Conservation (phyloP, 2,797 vertebrate species). For the Echeneis naucrates region DNA sequence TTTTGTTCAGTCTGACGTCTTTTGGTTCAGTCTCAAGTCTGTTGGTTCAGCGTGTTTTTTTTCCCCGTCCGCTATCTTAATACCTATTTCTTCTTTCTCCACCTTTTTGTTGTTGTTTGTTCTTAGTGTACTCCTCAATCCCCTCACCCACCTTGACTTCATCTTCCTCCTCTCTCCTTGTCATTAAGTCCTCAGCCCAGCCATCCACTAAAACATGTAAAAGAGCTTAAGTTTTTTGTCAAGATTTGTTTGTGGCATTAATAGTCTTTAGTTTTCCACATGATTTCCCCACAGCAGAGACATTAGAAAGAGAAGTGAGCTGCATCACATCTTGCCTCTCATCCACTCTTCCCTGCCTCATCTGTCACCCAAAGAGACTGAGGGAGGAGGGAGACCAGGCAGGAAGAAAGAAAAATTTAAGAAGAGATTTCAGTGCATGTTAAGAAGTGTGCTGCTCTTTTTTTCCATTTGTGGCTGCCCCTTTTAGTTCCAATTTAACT, state of each 20-base stretch:
- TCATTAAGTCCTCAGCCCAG: slow-evolving; percentile 68
- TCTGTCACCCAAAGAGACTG: slow-evolving; percentile 66
- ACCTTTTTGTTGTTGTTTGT: slow-evolving; percentile 10
- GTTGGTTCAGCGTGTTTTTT: too few species aligned
- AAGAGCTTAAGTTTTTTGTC: slow-evolving; percentile 73
- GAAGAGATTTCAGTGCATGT: background rate
- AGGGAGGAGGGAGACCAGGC: slow-evolving; percentile 1
- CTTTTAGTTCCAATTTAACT: too few species aligned
- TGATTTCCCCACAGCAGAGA: slow-evolving; percentile 72
- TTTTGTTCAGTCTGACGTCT: too few species aligned
- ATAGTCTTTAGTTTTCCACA: slow-evolving; percentile 83
- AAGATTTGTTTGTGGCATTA: slow-evolving; percentile 83
- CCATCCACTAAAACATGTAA: slow-evolving; percentile 76
- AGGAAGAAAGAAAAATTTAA: slow-evolving; percentile 17
- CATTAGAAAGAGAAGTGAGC: slow-evolving; percentile 82
- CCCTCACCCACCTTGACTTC: background rate
- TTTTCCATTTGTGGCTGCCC: too few species aligned
- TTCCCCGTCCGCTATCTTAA: too few species aligned
- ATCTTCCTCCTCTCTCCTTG: slow-evolving; percentile 61
- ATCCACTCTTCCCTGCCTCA: slow-evolving; percentile 72
- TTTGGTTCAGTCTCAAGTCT: too few species aligned
- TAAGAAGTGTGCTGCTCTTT: too few species aligned
- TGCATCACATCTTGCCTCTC: slow-evolving; percentile 75
- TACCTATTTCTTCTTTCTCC: too few species aligned
- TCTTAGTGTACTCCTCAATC: background rate